A percentile compares a stretch with the other conserved stretches of the same genome.
phyloP scores from a whole-genome alignment of 2,113 vertebrate genomes.

The Carassius gibelio region DNA sequence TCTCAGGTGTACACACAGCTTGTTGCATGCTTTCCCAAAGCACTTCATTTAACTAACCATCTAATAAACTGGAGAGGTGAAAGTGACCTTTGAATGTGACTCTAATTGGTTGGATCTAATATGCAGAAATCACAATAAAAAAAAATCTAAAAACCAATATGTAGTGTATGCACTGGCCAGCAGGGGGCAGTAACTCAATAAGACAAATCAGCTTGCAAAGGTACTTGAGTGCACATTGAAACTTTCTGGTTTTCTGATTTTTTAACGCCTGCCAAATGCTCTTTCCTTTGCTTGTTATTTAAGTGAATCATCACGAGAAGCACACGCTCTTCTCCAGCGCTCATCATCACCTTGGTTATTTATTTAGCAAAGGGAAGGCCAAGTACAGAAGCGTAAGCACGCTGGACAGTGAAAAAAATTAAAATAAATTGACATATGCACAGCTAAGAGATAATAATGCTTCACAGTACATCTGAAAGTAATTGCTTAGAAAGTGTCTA shows the following conservation, averaged over 20 bases:
- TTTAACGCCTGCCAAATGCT: conserved; percentile 20
- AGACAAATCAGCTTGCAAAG: background rate
- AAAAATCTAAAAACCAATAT: conserved; percentile 4
- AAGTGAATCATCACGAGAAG: conserved; percentile 31
- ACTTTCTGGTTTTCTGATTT: conserved; percentile 32
- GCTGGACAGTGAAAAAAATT: conserved; percentile 8
- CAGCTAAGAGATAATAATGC: no score
- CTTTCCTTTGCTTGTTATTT: conserved; percentile 40
- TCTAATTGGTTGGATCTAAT: background rate
- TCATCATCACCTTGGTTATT: conserved; percentile 37
- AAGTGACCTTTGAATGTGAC: background rate
- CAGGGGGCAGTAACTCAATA: conserved; percentile 67
- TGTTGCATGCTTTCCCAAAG: background rate
- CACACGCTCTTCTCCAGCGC: background rate
- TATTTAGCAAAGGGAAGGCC: conserved; percentile 38
- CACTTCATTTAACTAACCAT: conserved; percentile 6
- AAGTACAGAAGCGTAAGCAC: conserved; percentile 21
- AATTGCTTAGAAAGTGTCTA: no score
- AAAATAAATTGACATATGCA: background rate
- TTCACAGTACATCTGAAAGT: no score
- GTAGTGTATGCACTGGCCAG: conserved; percentile 45
- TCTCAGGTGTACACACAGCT: background rate
- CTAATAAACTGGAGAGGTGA: background rate
- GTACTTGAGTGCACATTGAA: background rate
- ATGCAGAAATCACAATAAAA: background rate